Base-by-base conservation (phyloP, 2,888 invertebrate species). In the Cephus runcator region DNA sequence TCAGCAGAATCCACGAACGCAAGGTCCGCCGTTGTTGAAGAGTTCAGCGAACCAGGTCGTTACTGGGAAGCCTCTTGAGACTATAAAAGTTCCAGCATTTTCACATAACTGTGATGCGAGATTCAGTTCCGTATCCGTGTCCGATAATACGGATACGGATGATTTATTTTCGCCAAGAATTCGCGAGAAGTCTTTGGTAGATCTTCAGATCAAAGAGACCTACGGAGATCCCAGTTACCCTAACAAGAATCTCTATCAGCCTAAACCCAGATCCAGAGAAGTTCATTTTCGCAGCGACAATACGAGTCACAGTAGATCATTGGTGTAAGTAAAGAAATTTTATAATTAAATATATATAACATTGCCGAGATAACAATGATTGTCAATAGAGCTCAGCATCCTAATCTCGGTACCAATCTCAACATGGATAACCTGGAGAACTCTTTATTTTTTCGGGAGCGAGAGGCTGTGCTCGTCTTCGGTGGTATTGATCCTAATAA, bases 401-500 rank as follows among this genome's bases (percentile, higher is more conserved):
- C 85, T 69, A 86, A 85, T 78, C 82, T 76, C 73, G 85, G 84
- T 73, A 80, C 87, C 75, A 80, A 80, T 12, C 35, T 80, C 31
- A 81, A 81, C 36, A 77, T 73, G 76, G 93, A 93, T 84, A 92
- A 92, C 83, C 83, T 90, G 0, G 93, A 93, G 36, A 92, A 92
- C 0, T 94, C 94, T 0, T 89, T 94, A 2, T 94, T 94, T 86
- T 93, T 93, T 83, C 92, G 92, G 86, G 94, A 94, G 76, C 91
- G 93, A 40, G 95, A 95, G 86, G 93, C 94, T 0, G 93, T 95
- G 6, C 89, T 95, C 15, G 93, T 95, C 30, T 95, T 96, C 85
- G 96, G 95, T 9, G 96, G 96, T 4, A 93, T 94, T 34, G 95
- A 96, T 89, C 95, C 95, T 9, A 94, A 94, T 84, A 92, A 92